A percentile compares a stretch with the other conserved stretches of the same genome.
These are phyloP conservation scores for Butorides virescens DNA, from an alignment of 2,113 vertebrate species.

Conservation along the genomic window DNA sequence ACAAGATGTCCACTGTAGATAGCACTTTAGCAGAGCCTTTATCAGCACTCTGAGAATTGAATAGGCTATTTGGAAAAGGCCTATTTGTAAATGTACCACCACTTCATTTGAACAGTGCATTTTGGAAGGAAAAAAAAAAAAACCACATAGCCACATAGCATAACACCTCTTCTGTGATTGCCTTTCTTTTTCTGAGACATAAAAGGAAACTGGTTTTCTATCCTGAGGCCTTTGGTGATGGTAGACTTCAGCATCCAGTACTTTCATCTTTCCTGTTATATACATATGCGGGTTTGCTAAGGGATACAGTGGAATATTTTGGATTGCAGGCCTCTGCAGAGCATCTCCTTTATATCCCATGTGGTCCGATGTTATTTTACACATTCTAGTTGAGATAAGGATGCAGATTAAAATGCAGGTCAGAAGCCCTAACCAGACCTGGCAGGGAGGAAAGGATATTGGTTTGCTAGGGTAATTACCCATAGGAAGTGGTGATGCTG, in stretches of 20 bases:
- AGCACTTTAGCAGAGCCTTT: neutral
- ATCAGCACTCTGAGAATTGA: neutral
- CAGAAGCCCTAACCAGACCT: neutral
- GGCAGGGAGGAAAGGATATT: neutral
- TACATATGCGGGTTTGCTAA: neutral
- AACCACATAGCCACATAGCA: too few relatives aligned
- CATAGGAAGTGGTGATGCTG: slow-evolving; percentile 3
- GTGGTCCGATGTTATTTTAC: neutral
- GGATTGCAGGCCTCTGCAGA: neutral
- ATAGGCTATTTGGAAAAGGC: neutral
- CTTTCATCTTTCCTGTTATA: neutral
- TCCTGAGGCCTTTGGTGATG: neutral
- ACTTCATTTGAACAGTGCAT: neutral
- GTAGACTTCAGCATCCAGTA: neutral
- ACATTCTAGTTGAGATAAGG: neutral
- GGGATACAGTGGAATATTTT: neutral
- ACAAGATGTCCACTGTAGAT: neutral
- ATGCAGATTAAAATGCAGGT: neutral
- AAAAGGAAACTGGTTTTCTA: neutral
- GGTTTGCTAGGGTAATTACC: neutral
- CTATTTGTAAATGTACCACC: neutral
- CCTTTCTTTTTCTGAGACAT: neutral
- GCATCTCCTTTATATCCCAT: neutral
- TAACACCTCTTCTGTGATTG: neutral
- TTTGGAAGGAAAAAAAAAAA: neutral